Conservation (phyloP, 2,888 invertebrate species). For the Bombylius major region DNA sequence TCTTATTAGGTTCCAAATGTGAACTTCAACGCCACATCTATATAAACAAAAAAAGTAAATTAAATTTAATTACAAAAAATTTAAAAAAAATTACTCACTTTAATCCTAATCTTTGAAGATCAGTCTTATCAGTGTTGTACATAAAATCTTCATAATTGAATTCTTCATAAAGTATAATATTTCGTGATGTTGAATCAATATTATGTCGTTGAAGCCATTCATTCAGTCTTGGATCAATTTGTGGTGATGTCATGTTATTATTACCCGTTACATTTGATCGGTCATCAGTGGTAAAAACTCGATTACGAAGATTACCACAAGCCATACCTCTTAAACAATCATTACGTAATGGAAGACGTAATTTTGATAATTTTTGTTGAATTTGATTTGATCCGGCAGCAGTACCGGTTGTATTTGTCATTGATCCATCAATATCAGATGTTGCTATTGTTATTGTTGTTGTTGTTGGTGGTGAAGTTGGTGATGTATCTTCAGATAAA, state of each 20-base stretch:
- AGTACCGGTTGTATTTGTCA: not conserved
- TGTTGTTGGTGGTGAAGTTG: conserved; percentile 3
- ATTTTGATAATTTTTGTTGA: conserved; percentile 26
- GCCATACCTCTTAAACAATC: not conserved
- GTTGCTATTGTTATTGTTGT: conserved; percentile 1
- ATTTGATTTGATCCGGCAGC: not conserved
- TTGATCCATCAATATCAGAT: conserved; percentile 8
- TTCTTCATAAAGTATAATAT: conserved; percentile 57
- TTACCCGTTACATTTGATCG: conserved; percentile 11
- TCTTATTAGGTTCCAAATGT: conserved; percentile 71
- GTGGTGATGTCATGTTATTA: conserved; percentile 12
- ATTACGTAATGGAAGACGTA: conserved; percentile 5
- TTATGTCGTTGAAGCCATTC: conserved; percentile 60
- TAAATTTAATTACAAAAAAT: not conserved
- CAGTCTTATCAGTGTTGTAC: conserved; percentile 65
- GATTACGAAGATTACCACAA: conserved; percentile 8
- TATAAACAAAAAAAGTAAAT: conserved; percentile 15
- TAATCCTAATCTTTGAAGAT: conserved; percentile 64
- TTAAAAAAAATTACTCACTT: conserved; percentile 42
- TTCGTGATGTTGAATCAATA: conserved; percentile 53
- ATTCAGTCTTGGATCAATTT: conserved; percentile 45
- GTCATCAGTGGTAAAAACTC: conserved; percentile 11
- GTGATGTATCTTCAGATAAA: conserved; percentile 8
- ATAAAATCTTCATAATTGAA: conserved; percentile 71
- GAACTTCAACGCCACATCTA: conserved; percentile 72